Conservation (phyloP, 2,888 invertebrate species). For the Pseudococcus viburni region DNA sequence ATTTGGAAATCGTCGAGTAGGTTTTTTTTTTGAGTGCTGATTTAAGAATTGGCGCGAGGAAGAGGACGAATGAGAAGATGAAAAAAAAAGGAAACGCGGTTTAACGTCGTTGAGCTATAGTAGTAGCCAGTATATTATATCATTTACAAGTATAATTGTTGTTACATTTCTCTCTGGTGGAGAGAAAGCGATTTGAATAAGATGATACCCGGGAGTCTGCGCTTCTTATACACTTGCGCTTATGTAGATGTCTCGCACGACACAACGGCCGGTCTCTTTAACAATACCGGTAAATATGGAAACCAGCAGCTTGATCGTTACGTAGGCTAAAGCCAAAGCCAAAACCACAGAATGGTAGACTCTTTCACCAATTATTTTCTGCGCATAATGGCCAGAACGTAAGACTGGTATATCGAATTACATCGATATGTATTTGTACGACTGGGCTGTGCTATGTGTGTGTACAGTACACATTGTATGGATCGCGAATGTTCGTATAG, state of each 20-base stretch:
- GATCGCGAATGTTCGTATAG: neutral
- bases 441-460: neutral
- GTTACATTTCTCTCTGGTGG: conserved; percentile 51
- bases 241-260: neutral
- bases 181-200: conserved; percentile 57
- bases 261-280: conserved; percentile 18
- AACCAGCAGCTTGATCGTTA: conserved; percentile 27
- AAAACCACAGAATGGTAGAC: conserved; percentile 5
- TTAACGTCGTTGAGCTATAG: conserved; percentile 6
- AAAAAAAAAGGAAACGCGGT: conserved; percentile 36
- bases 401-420: conserved; percentile 47
- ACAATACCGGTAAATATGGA: conserved; percentile 32
- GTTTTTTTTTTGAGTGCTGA: neutral
- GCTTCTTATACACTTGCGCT: neutral
- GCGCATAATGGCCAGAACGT: neutral
- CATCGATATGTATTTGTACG: neutral
- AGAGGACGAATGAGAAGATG: neutral
- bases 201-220: conserved; percentile 51
- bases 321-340: conserved; percentile 24
- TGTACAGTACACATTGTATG: neutral
- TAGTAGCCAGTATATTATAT: conserved; percentile 41
- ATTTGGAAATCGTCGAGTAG: neutral
- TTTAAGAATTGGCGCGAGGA: neutral
- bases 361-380: conserved; percentile 47
- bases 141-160: conserved; percentile 55